phyloP scores from a whole-genome alignment of 2,888 invertebrate species.

The Deroplatys truncata region DNA sequence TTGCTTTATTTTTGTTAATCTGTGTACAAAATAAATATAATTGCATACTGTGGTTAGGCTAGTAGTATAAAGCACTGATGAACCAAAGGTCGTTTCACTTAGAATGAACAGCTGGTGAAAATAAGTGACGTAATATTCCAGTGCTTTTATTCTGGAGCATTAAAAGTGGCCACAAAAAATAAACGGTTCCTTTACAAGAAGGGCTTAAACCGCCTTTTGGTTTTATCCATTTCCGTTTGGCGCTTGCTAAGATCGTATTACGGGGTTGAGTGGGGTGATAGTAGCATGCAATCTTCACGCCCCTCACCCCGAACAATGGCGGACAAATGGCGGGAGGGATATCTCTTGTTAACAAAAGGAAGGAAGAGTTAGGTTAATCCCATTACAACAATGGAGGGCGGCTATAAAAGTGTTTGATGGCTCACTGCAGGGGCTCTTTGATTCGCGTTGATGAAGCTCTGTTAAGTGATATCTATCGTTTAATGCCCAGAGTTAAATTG shows the following conservation, averaged over 20 bases:
- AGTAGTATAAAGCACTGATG: too few relatives aligned
- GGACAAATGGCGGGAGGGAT: background rate
- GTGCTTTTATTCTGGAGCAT: background rate
- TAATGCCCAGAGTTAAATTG: background rate
- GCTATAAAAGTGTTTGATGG: constrained; percentile 3
- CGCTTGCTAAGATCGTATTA: background rate
- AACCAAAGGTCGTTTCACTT: too few relatives aligned
- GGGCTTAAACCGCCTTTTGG: background rate
- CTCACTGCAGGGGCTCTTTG: background rate
- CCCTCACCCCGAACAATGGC: background rate
- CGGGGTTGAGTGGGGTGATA: background rate
- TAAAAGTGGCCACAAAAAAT: background rate
- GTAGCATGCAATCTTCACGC: background rate
- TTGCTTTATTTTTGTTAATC: too few relatives aligned
- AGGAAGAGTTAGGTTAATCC: constrained; percentile 15
- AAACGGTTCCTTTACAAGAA: too few relatives aligned
- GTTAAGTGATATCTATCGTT: background rate
- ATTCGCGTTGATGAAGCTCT: background rate
- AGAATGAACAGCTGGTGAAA: too few relatives aligned
- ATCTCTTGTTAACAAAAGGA: constrained; percentile 5
- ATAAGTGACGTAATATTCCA: too few relatives aligned
- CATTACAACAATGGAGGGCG: constrained; percentile 5
- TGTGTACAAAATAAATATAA: too few relatives aligned
- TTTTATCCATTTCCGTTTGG: background rate
- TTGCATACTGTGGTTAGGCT: too few relatives aligned